Conservation (phyloP, 2,888 invertebrate genomes). For the Nemoura dubitans region DNA sequence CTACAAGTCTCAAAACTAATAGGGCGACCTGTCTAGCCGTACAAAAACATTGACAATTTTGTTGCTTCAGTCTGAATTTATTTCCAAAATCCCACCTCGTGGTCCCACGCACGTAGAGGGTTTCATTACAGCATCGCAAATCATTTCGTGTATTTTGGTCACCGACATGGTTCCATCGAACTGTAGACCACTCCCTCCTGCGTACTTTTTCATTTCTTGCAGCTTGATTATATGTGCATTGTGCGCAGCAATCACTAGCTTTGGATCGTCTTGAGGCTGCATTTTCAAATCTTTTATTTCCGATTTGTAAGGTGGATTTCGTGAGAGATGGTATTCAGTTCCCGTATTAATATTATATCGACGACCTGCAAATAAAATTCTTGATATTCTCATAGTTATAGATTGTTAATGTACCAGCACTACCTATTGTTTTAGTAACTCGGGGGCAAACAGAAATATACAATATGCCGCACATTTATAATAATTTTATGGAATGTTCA, state of each 20-base stretch:
- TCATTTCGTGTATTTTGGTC: constrained; percentile 27
- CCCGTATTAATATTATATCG: constrained; percentile 39
- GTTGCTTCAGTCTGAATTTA: neutral
- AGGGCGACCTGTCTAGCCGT: no score
- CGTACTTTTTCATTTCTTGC: constrained; percentile 24
- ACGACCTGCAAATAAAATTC: neutral
- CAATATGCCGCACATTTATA: no score
- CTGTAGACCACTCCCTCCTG: neutral
- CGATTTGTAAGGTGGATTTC: neutral
- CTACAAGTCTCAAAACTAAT: no score
- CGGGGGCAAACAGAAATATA: no score
- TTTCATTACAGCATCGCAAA: constrained; percentile 20
- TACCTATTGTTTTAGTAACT: no score
- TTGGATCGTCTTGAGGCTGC: constrained; percentile 20
- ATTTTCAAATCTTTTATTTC: neutral
- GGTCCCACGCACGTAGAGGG: neutral
- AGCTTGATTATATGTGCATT: neutral
- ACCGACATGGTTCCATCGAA: constrained; percentile 18
- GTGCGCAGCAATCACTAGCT: neutral
- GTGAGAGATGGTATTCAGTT: constrained; percentile 18
- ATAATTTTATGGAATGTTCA: no score
- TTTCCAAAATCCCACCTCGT: neutral
- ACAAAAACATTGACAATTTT: no score
- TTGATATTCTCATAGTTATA: neutral
- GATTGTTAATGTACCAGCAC: neutral